These are phyloP conservation scores for Manis pentadactyla DNA, from an alignment of 2,797 vertebrate species.

Conservation along the genomic window DNA sequence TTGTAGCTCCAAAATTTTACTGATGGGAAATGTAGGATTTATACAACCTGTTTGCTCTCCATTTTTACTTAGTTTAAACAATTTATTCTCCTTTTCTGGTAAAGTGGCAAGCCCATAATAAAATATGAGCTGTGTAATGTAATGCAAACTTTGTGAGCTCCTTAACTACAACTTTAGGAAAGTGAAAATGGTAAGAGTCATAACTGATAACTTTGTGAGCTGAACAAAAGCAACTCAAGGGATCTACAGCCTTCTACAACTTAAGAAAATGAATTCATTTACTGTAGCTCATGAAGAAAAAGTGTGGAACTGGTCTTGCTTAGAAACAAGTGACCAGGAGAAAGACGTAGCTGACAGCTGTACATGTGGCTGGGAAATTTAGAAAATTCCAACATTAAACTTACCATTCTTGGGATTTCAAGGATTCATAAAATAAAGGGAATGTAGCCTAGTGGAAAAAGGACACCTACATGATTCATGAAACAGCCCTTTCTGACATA, in stretches of 20 bases:
- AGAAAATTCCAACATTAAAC: conserved; percentile 58
- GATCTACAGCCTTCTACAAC: background rate
- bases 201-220: background rate
- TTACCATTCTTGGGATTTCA: conserved; percentile 74
- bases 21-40: background rate
- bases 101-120: background rate
- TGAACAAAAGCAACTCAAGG: background rate
- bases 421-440: conserved; percentile 84
- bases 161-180: background rate
- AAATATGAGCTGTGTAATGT: background rate
- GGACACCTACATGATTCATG: conserved; percentile 87
- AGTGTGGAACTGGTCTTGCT: background rate
- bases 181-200: background rate
- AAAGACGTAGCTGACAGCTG: conserved; percentile 29
- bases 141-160: background rate
- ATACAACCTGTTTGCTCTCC: background rate
- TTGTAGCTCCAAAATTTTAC: background rate
- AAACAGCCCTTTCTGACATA: conserved; percentile 81
- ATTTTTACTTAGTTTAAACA: background rate
- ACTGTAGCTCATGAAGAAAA: background rate
- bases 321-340: conserved; percentile 46
- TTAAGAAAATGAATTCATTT: background rate
- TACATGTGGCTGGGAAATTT: conserved; percentile 65
- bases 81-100: background rate
- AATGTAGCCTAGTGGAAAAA: conserved; percentile 80